Base-by-base conservation (phyloP, 2,888 invertebrate genomes). In the Ptychoptera contaminata region DNA sequence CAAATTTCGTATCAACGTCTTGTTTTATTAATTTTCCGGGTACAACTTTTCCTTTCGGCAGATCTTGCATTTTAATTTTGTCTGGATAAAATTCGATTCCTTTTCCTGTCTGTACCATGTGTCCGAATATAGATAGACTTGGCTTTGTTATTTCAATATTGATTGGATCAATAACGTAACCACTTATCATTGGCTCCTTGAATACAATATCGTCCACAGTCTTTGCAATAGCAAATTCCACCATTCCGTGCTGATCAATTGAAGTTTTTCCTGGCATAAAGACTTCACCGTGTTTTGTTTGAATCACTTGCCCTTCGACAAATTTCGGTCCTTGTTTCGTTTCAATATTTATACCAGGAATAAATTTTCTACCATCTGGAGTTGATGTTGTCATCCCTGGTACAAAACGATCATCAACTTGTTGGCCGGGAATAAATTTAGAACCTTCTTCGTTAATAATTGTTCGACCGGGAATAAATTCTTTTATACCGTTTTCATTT, bases 361-460 rank as follows among this genome's bases (percentile, higher is more conserved):
- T 59, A 57, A 78, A 78, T 52, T 68, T 63, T 5, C 67, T 56
- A 37, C 67, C 61, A 32, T 58, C 57, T 31, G 63, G 62, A 2
- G 63, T 62, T 23, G 67, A 62, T 52, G 70, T 64, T 5, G 71
- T 68, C 15, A 77, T 61, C 8, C 78, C 78, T 37, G 77, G 76
- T 12, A 77, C 67, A 56, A 79, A 79, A 39, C 67, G 67, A 9
- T 66, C 56, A 7, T 64, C 58, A 6, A 74, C 65, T 43, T 74
- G 73, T 58, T 77, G 77, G 2, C 80, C 80, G 1, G 79, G 74
- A 36, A 79, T 68, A 57, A 79, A 79, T 52, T 72, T 73, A 1
- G 73, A 62, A 2, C 77, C 78, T 54, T 74, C 75, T 4, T 71
- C 67, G 10, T 77, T 77, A 31, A 72, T 62, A 47, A 79, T 62